Conservation (phyloP, 2,797 vertebrate species). For the Spinus pinus region DNA sequence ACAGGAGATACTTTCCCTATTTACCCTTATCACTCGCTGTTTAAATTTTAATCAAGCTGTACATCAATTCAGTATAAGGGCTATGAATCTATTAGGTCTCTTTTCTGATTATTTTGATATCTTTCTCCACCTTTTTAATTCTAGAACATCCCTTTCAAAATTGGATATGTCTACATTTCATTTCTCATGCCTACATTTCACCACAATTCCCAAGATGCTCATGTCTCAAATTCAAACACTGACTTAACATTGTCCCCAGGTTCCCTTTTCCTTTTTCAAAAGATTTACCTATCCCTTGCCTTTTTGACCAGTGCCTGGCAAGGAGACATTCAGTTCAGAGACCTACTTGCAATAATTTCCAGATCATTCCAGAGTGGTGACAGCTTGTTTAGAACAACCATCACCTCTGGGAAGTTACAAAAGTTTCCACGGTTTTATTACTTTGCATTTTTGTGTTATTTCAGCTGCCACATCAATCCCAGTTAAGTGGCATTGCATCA, state of each 20-base stretch:
- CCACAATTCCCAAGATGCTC: background rate
- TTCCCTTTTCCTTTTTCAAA: background rate
- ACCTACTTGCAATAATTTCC: background rate
- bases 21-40: background rate
- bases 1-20: background rate
- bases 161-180: too few species aligned
- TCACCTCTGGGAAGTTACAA: background rate
- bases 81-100: background rate
- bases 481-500: background rate
- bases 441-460: slow-evolving; percentile 1
- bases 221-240: background rate
- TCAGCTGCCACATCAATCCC: slow-evolving; percentile 21
- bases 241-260: rapidly evolving
- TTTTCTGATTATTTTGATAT: background rate
- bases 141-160: background rate
- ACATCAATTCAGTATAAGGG: background rate
- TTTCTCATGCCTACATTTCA: background rate
- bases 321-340: background rate
- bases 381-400: background rate
- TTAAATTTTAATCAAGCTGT: background rate
- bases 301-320: background rate
- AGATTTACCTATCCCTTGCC: background rate
- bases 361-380: background rate
- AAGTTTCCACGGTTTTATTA: background rate
- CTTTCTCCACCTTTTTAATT: background rate